Evolutionary conservation across 2,888 invertebrate species (phyloP).

Genomic region (Polydesmus complanatus): DNA sequence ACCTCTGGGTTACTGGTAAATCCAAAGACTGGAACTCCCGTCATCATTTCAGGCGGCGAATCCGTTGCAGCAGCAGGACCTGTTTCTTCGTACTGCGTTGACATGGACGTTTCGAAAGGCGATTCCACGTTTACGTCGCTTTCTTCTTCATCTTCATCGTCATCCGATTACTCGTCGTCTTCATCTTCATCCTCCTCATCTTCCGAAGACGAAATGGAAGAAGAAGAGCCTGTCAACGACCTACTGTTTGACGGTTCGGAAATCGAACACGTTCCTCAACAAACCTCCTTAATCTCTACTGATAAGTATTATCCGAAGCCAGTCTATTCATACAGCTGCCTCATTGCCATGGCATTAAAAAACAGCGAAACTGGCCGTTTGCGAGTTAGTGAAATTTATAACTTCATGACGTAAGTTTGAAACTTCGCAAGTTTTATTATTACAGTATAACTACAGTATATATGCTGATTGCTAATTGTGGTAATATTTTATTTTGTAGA

Average conservation of each 20-base stretch:
- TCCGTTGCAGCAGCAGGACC: no score
- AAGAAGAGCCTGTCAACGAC: background rate
- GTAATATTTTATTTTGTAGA: constrained; percentile 40
- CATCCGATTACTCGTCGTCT: no score
- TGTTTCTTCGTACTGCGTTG: no score
- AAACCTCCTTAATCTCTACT: constrained; percentile 22
- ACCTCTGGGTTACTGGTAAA: no score
- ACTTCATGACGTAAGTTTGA: constrained; percentile 82
- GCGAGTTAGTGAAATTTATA: constrained; percentile 96
- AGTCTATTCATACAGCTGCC: constrained; percentile 92
- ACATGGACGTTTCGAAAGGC: no score
- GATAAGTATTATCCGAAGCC: constrained; percentile 71
- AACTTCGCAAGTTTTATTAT: background rate
- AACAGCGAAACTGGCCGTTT: constrained; percentile 86
- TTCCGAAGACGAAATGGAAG: constrained; percentile 13
- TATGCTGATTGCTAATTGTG: constrained; percentile 1
- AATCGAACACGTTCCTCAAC: background rate
- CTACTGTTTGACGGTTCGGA: no score
- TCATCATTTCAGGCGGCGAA: no score
- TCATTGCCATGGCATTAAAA: constrained; percentile 94
- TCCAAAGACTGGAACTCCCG: no score
- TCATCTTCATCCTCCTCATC: background rate
- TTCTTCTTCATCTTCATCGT: no score
- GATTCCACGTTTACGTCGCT: no score
- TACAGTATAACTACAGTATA: background rate